These are phyloP conservation scores for Malthinus flaveolus DNA, from an alignment of 2,888 invertebrate species.

Conservation along the genomic window DNA sequence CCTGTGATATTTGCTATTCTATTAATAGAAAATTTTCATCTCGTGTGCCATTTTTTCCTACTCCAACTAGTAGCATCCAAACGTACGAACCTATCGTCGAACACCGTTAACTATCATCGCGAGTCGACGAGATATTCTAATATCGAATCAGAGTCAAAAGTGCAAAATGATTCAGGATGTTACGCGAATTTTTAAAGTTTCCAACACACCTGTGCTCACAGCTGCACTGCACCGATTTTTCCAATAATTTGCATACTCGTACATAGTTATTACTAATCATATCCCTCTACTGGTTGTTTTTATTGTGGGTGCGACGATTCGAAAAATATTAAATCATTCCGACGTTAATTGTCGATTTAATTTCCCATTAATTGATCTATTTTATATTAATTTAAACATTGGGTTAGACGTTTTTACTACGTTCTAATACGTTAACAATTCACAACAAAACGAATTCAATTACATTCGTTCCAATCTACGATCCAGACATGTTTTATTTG, in stretches of 20 bases:
- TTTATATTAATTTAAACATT: not conserved
- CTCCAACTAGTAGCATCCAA: not conserved
- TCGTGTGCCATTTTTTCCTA: slow-evolving; percentile 6
- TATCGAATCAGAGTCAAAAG: slow-evolving; percentile 12
- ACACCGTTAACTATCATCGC: slow-evolving; percentile 2
- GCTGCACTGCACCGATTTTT: slow-evolving; percentile 20
- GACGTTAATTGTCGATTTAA: slow-evolving; percentile 3
- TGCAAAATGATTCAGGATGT: slow-evolving; percentile 24
- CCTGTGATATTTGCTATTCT: slow-evolving; percentile 25
- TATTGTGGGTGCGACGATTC: slow-evolving; percentile 17
- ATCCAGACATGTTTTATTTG: too few species aligned
- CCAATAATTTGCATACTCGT: slow-evolving; percentile 6
- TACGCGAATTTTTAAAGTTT: slow-evolving; percentile 20
- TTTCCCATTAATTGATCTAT: not conserved
- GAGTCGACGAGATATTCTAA: not conserved
- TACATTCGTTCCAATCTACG: too few species aligned
- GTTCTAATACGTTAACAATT: too few species aligned
- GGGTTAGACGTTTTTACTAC: too few species aligned
- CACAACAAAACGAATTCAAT: too few species aligned
- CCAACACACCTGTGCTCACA: slow-evolving; percentile 22
- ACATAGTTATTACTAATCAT: not conserved
- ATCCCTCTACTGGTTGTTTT: slow-evolving; percentile 9
- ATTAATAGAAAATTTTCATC: slow-evolving; percentile 15
- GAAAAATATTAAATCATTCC: not conserved
- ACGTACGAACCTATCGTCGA: not conserved